Conservation (phyloP, 2,797 vertebrate genomes). For the Mus minutoides region DNA sequence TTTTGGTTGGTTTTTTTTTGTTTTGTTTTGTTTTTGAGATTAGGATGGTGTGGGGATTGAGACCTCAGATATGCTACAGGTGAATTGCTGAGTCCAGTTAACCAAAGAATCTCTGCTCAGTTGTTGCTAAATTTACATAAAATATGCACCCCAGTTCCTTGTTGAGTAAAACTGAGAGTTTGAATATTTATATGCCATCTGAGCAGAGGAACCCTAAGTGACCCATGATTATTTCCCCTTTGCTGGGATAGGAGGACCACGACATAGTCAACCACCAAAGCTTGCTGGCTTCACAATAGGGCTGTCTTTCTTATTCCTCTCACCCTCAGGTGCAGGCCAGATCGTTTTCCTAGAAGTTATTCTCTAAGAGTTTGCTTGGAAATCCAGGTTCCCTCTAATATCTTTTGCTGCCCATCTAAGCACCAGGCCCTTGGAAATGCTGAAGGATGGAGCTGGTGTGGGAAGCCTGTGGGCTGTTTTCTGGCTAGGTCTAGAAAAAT, state of each 20-base stretch:
- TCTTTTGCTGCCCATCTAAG: background rate
- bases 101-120: background rate
- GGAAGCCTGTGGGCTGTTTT: background rate
- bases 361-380: background rate
- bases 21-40: background rate
- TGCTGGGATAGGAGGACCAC: background rate
- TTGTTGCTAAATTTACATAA: background rate
- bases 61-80: background rate
- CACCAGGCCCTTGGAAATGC: fast-evolving
- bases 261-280: background rate
- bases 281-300: background rate
- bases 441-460: background rate
- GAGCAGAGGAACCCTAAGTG: background rate
- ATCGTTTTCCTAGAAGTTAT: background rate
- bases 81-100: background rate
- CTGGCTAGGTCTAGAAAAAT: background rate
- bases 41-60: fast-evolving
- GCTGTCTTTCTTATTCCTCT: background rate
- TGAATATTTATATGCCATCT: background rate
- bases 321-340: background rate
- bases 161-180: background rate
- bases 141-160: too few relatives aligned
- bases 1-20: too few relatives aligned
- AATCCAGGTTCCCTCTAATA: background rate
- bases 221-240: background rate